Evolutionary conservation across 2,888 invertebrate genomes (phyloP).

Genomic region (Sycophila texana): DNA sequence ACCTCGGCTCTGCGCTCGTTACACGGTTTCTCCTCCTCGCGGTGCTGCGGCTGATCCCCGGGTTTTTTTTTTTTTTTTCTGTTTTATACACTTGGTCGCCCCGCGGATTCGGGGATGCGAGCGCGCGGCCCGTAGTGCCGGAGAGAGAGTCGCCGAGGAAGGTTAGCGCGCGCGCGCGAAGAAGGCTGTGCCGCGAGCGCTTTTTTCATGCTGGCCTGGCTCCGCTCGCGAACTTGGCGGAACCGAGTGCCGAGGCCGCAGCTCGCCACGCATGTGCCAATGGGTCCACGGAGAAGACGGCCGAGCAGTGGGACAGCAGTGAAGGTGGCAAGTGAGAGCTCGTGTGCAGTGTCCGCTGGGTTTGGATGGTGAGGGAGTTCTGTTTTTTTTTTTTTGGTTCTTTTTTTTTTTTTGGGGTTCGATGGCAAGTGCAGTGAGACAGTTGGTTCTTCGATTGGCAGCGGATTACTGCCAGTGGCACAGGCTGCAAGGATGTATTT

Average conservation of each 20-base stretch:
- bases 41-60: too few species aligned
- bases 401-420: neutral
- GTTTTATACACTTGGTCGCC: too few species aligned
- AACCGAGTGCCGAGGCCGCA: neutral
- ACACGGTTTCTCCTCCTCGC: too few species aligned
- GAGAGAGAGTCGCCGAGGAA: neutral
- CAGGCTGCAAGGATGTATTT: conserved; percentile 58
- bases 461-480: conserved; percentile 41
- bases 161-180: neutral
- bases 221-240: conserved; percentile 11
- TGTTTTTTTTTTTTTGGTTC: too few species aligned
- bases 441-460: neutral
- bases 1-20: too few species aligned
- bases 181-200: conserved; percentile 11
- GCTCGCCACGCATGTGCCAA: conserved; percentile 26
- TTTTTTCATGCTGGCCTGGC: conserved; percentile 20
- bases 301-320: neutral
- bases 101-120: too few species aligned
- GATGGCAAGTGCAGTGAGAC: conserved; percentile 38
- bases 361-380: conserved; percentile 9
- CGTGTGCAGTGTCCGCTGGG: conserved; percentile 12
- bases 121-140: too few species aligned
- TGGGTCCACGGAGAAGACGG: conserved; percentile 31
- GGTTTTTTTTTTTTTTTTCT: too few species aligned
- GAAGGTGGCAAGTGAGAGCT: conserved; percentile 13